Evolutionary conservation across 1,140 invertebrate genomes (phyloP).

Genomic region (Oryzaephilus surinamensis): DNA sequence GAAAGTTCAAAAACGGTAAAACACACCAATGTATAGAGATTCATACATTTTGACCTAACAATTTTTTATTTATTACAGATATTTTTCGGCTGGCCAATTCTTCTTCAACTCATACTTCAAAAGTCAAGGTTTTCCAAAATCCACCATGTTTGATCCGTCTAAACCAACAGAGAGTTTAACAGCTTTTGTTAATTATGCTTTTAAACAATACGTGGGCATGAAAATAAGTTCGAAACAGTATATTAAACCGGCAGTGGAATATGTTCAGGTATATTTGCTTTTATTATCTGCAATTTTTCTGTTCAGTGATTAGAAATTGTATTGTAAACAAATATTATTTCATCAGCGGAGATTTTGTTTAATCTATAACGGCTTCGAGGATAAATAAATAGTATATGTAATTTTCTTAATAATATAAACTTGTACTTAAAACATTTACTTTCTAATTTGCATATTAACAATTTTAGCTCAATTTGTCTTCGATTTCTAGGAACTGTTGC

Average conservation of each 20-base stretch:
- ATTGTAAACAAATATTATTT: neutral
- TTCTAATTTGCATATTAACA: too few relatives aligned
- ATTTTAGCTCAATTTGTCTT: conserved; percentile 2
- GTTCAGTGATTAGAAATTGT: conserved; percentile 1
- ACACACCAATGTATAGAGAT: neutral
- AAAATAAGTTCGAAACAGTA: conserved; percentile 61
- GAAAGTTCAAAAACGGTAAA: conserved; percentile 55
- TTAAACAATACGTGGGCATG: conserved; percentile 57
- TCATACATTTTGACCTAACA: neutral
- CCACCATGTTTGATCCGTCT: conserved; percentile 55
- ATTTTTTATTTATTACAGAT: too few relatives aligned
- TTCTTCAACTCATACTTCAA: conserved; percentile 65
- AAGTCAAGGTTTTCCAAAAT: conserved; percentile 60
- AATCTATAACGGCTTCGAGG: too few relatives aligned
- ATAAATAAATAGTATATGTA: neutral
- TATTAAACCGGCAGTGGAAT: conserved; percentile 60
- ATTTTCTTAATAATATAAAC: too few relatives aligned
- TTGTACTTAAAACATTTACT: too few relatives aligned
- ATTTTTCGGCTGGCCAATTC: conserved; percentile 50
- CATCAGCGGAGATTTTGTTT: too few relatives aligned
- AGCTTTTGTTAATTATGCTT: conserved; percentile 52
- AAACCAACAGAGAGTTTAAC: conserved; percentile 55
- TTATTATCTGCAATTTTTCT: neutral
- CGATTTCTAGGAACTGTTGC: conserved; percentile 51
- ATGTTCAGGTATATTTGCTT: conserved; percentile 43